Evolutionary conservation across 1,140 invertebrate genomes (phyloP).

Genomic region (Formica exsecta): DNA sequence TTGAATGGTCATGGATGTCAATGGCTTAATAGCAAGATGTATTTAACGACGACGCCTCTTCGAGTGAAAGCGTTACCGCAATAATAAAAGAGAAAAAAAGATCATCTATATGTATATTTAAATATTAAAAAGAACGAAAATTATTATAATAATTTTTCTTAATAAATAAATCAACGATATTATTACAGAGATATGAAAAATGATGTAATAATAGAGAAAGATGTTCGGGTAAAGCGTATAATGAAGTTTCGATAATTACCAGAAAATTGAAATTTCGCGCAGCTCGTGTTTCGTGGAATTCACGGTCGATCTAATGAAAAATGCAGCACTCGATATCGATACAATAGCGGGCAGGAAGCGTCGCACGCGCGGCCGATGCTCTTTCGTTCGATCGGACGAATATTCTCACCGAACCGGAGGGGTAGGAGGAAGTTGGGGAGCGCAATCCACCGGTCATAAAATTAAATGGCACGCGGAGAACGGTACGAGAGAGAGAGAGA

Average conservation of each 20-base stretch:
- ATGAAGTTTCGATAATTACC: neutral
- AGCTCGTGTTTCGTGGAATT: neutral
- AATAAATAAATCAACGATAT: neutral
- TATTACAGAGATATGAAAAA: neutral
- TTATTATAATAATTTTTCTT: neutral
- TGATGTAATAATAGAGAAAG: neutral
- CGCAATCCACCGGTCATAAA: constrained; percentile 72
- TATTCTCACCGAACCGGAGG: constrained; percentile 15
- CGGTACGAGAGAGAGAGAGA: neutral
- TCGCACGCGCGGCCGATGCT: constrained; percentile 46
- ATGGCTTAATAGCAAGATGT: neutral
- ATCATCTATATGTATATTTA: neutral
- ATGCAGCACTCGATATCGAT: constrained; percentile 49
- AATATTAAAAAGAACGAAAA: neutral
- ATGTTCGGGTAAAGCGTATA: neutral
- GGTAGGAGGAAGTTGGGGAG: neutral
- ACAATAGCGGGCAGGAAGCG: constrained; percentile 53
- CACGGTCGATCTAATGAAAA: constrained; percentile 48
- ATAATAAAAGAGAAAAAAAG: neutral
- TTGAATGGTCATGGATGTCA: constrained; percentile 15
- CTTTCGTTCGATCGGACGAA: constrained; percentile 52
- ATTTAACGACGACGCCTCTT: neutral
- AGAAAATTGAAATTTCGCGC: neutral
- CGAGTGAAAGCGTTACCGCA: neutral
- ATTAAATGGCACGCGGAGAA: constrained; percentile 78